phyloP scores from a whole-genome alignment of 2,888 invertebrate genomes.

The Dascillus cervinus region DNA sequence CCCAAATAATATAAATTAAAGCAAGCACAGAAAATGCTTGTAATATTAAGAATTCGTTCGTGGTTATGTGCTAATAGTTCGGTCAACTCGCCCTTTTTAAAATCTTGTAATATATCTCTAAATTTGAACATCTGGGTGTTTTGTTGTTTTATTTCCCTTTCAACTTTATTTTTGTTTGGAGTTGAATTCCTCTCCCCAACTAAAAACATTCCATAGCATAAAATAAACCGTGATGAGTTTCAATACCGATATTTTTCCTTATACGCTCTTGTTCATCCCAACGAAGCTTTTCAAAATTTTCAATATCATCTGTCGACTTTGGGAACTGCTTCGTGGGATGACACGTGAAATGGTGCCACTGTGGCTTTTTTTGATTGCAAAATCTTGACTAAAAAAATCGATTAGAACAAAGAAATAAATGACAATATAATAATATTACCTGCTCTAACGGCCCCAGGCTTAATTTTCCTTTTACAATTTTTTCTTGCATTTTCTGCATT shows the following conservation, averaged over 20 bases:
- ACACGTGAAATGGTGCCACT: slow-evolving; percentile 84
- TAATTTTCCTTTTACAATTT: slow-evolving; percentile 65
- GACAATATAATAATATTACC: too few relatives aligned
- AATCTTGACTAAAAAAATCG: slow-evolving; percentile 69
- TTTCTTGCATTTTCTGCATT: slow-evolving; percentile 78
- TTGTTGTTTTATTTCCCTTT: too few relatives aligned
- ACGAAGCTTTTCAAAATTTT: slow-evolving; percentile 70
- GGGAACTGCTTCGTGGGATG: slow-evolving; percentile 81
- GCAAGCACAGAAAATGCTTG: too few relatives aligned
- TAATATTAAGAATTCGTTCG: too few relatives aligned
- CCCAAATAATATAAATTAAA: too few relatives aligned
- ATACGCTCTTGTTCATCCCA: slow-evolving; percentile 80
- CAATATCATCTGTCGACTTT: slow-evolving; percentile 66
- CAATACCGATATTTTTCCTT: slow-evolving; percentile 52
- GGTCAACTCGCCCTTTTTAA: too few relatives aligned
- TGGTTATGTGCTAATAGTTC: too few relatives aligned
- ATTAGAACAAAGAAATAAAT: too few relatives aligned
- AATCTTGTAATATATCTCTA: too few relatives aligned
- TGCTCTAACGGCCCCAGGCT: slow-evolving; percentile 85
- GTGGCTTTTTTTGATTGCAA: slow-evolving; percentile 78
- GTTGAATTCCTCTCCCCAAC: slow-evolving; percentile 32
- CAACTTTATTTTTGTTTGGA: too few relatives aligned
- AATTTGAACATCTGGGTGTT: too few relatives aligned
- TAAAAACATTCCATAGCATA: slow-evolving; percentile 4
- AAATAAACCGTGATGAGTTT: too few relatives aligned